phyloP scores from a whole-genome alignment of 2,113 vertebrate species.

The Bambusicola thoracicus region DNA sequence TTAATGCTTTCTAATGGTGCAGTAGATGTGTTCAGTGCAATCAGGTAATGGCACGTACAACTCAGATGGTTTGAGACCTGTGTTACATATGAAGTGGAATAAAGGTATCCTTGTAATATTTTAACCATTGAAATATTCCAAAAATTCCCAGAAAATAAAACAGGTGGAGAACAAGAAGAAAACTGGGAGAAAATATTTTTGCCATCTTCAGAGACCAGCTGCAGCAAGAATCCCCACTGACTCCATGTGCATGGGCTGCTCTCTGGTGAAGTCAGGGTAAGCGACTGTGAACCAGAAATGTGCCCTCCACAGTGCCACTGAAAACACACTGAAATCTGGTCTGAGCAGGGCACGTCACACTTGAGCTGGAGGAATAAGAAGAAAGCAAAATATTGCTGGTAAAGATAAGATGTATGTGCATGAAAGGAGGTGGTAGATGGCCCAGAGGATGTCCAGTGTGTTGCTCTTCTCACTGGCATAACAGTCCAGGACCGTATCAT shows the following conservation, averaged over 20 bases:
- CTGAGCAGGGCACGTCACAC: neutral
- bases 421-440: neutral
- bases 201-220: neutral
- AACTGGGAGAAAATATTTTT: neutral
- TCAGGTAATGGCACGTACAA: neutral
- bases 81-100: neutral
- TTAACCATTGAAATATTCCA: neutral
- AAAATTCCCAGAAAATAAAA: neutral
- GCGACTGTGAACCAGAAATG: neutral
- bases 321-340: neutral
- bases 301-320: neutral
- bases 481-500: neutral
- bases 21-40: neutral
- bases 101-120: neutral
- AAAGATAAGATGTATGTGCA: slow-evolving; percentile 19
- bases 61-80: neutral
- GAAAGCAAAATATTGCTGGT: slow-evolving; percentile 12
- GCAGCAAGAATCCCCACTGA: neutral
- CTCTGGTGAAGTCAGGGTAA: neutral
- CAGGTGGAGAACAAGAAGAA: neutral
- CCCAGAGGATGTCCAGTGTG: neutral
- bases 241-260: neutral
- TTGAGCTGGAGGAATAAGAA: neutral
- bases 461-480: neutral
- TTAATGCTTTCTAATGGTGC: neutral